A percentile compares a stretch with the other conserved stretches of the same genome.
phyloP scores from a whole-genome alignment of 1,140 invertebrate genomes.

The Drosophila rufa region DNA sequence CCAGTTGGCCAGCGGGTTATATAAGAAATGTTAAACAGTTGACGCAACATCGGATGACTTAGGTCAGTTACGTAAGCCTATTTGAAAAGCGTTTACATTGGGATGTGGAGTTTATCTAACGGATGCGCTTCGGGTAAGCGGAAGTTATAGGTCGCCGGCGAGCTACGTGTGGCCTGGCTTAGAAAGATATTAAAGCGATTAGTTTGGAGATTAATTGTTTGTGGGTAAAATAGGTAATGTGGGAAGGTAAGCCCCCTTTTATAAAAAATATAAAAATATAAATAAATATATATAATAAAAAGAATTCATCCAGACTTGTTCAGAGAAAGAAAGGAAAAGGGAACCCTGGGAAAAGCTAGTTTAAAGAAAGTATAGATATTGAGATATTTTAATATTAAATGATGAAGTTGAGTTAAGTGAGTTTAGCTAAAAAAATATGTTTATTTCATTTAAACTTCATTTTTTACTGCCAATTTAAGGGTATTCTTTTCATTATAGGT shows the following conservation, averaged over 20 bases:
- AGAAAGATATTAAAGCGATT: constrained; percentile 1
- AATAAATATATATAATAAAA: not conserved
- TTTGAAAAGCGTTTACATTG: constrained; percentile 26
- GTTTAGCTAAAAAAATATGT: no score
- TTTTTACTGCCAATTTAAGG: no score
- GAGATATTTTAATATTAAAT: no score
- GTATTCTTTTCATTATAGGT: not conserved
- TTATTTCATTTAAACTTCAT: no score
- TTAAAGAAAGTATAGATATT: no score
- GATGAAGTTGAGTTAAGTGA: no score
- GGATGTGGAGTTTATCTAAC: constrained; percentile 43
- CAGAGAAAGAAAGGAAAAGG: not conserved
- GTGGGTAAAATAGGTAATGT: not conserved
- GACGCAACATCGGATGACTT: constrained; percentile 57
- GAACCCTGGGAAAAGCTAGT: no score
- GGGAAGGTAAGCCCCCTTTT: not conserved
- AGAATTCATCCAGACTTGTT: not conserved
- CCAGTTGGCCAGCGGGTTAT: constrained; percentile 48
- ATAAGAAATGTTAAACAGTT: constrained; percentile 57
- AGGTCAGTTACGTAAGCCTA: constrained; percentile 74
- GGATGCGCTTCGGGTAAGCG: constrained; percentile 30
- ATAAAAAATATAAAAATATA: no score
- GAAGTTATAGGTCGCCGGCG: constrained; percentile 27
- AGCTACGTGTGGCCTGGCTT: constrained; percentile 1
- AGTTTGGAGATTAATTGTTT: not conserved